Conservation (phyloP, 2,888 invertebrate genomes). For the Nemotelus nigrinus region DNA sequence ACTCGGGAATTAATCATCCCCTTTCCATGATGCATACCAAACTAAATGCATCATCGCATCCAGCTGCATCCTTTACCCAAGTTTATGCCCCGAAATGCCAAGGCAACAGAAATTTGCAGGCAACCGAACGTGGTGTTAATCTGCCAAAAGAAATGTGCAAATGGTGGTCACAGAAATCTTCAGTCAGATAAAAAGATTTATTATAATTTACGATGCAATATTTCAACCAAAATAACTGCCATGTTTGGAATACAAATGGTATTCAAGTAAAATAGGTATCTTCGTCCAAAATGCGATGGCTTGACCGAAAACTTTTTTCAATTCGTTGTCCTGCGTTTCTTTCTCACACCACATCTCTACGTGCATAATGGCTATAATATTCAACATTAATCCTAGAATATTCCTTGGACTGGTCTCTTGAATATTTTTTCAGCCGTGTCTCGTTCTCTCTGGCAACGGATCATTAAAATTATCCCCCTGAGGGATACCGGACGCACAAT, state of each 20-base stretch:
- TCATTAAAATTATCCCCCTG: constrained; percentile 64
- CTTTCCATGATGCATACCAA: too few relatives aligned
- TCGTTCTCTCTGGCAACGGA: constrained; percentile 52
- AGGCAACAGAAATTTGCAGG: too few relatives aligned
- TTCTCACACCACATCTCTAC: constrained; percentile 23
- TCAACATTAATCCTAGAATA: constrained; percentile 41
- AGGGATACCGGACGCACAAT: constrained; percentile 52
- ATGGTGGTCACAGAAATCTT: too few relatives aligned
- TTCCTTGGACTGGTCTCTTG: constrained; percentile 30
- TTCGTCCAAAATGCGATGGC: not conserved
- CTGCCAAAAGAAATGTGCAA: too few relatives aligned
- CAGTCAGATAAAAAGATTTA: constrained; percentile 25
- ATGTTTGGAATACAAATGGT: constrained; percentile 40
- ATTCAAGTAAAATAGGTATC: constrained; percentile 15
- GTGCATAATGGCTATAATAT: constrained; percentile 43
- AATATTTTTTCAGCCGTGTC: constrained; percentile 32
- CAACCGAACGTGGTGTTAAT: too few relatives aligned
- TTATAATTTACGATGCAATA: constrained; percentile 41
- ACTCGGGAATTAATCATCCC: too few relatives aligned
- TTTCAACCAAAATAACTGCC: constrained; percentile 39
- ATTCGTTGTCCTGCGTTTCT: constrained; percentile 12
- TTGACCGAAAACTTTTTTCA: constrained; percentile 12
- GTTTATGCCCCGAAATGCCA: too few relatives aligned
- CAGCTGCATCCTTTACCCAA: too few relatives aligned
- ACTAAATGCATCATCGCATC: too few relatives aligned